Conservation (phyloP, 64 coral and sea anemone genomes). For the Actinia tenebrosa region DNA sequence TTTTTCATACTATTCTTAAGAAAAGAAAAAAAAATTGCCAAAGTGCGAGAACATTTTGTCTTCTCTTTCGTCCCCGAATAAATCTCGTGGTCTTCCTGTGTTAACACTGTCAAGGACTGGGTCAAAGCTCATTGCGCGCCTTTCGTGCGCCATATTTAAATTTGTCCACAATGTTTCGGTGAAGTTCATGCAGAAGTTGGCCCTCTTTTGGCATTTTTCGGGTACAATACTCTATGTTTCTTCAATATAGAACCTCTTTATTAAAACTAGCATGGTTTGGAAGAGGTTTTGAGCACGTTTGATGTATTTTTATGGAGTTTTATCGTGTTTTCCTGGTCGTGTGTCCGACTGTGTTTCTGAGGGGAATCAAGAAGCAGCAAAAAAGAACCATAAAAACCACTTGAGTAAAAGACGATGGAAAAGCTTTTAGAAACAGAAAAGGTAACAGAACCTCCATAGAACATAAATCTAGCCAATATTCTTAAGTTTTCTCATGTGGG, state of each 20-base stretch:
- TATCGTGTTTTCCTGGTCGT: neutral
- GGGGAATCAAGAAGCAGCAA: neutral
- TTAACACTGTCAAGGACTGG: neutral
- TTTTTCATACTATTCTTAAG: too few relatives aligned
- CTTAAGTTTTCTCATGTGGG: neutral
- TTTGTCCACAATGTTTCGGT: neutral
- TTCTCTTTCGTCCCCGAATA: too few relatives aligned
- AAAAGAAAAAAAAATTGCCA: too few relatives aligned
- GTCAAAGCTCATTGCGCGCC: neutral
- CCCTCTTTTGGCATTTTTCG: neutral
- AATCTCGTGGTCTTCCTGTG: neutral
- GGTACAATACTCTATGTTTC: neutral
- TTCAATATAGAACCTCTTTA: neutral
- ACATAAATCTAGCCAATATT: neutral
- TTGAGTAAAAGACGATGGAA: neutral
- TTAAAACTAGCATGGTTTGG: neutral
- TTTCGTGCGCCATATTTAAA: conserved; percentile 22
- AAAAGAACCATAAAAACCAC: neutral
- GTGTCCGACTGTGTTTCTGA: neutral
- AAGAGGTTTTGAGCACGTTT: neutral
- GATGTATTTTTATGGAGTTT: neutral
- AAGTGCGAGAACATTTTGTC: too few relatives aligned
- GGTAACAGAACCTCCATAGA: neutral
- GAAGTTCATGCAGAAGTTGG: neutral
- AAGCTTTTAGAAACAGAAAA: neutral